These are phyloP conservation scores for Pelecanoides urinatrix DNA, from an alignment of 2,113 vertebrate genomes.

Conservation along the genomic window DNA sequence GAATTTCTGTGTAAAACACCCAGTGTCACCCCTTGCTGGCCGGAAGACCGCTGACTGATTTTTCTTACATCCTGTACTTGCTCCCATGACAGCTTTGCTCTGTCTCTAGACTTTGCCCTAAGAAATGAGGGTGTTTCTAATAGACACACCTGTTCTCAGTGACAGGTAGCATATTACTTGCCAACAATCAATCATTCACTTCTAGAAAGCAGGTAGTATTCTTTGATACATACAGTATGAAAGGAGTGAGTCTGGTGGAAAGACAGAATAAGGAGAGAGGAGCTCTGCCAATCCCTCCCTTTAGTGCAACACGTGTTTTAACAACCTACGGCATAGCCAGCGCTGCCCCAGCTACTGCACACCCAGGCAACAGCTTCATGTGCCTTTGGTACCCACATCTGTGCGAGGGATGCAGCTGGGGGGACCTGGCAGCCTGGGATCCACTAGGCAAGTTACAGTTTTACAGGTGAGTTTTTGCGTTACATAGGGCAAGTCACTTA, in stretches of 20 bases:
- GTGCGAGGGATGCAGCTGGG: not conserved
- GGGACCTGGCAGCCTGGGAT: not conserved
- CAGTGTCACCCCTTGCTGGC: not conserved
- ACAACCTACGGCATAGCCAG: not conserved
- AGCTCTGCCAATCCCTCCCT: not conserved
- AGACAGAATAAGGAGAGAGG: not conserved
- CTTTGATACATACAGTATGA: fast-evolving
- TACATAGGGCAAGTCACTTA: not conserved
- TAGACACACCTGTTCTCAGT: not conserved
- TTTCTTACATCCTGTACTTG: not conserved
- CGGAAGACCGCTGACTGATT: not conserved
- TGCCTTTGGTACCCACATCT: not conserved
- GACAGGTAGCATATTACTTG: not conserved
- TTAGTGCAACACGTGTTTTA: fast-evolving
- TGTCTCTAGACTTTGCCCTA: not conserved
- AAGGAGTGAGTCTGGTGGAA: not conserved
- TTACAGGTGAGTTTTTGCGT: not conserved
- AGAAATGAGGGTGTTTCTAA: not conserved
- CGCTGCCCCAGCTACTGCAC: not conserved
- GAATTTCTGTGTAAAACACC: not conserved
- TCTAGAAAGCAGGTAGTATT: not conserved
- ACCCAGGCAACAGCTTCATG: not conserved
- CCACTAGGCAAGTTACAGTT: not conserved
- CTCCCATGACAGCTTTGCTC: not conserved
- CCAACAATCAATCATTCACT: fast-evolving